Evolutionary conservation across 2,888 invertebrate species (phyloP), one percentile per base, ranked within the genome.

Genomic region (Eupithecia inturbata): DNA sequence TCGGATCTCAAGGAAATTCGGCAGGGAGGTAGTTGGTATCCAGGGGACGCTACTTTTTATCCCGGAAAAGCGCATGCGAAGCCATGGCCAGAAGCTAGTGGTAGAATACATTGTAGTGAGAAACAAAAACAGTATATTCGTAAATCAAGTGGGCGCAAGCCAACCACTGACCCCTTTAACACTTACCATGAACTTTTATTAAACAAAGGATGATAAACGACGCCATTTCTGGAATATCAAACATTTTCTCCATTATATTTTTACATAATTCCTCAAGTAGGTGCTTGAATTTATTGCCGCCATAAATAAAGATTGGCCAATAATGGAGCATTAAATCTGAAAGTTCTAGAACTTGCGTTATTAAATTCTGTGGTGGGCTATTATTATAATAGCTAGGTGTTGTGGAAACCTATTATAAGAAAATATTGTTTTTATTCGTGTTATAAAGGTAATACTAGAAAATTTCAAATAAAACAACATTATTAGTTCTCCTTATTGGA

Each of bases 301-400:
- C 83, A 83, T 90, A 90, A 89, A 90, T 91, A 89, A 86, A 83
- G 76, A 79, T 73, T 77, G 84, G 82, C 88, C 87, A 89, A 89
- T 90, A 90, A 89, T 85, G 86, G 83, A 53, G 82, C 81, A 84
- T 86, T 86, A 88, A 86, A 87, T 84, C 86, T 86, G 79, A 78
- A 78, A 78, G 81, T 79, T 82, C 79, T 76, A 70, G 79, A 78
- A 75, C 78, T 78, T 80, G 71, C 72, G 76, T 83, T 85, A 85
- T 85, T 85, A 85, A 85, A 85, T 85, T 83, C 79, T 77, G 67
- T 70, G 60, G 72, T 74, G 74, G 71, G 75, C 57, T 73, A 73
- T 75, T 75, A 75, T 68, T 67, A 31, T 67, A 69, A 71, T 69
- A 67, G 73, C 62, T 75, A 67, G 62, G 19, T 71, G 39, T 53